Conservation (phyloP, 1,140 invertebrate genomes). For the Lepidurus packardi region DNA sequence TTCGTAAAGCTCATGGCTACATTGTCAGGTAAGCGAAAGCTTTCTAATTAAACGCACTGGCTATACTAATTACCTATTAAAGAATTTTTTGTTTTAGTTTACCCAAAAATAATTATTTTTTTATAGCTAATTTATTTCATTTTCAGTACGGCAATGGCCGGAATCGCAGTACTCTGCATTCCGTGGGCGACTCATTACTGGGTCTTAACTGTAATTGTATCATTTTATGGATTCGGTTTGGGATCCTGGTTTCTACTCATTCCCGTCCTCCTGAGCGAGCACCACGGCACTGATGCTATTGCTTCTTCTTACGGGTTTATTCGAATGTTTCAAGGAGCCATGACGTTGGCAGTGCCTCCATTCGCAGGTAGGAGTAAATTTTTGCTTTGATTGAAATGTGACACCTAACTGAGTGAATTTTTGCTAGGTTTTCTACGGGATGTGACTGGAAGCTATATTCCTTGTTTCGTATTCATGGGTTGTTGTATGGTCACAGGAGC, state of each 20-base stretch:
- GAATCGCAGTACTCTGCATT: slow-evolving; percentile 57
- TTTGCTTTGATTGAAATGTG: not conserved
- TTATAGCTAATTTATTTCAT: slow-evolving; percentile 31
- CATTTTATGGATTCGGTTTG: slow-evolving; percentile 61
- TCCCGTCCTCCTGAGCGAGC: slow-evolving; percentile 62
- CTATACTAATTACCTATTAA: not conserved
- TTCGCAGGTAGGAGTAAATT: slow-evolving; percentile 51
- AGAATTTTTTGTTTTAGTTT: not conserved
- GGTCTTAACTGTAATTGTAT: slow-evolving; percentile 53
- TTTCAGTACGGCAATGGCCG: slow-evolving; percentile 60
- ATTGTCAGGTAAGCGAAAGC: slow-evolving; percentile 54
- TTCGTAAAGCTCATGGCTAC: slow-evolving; percentile 63
- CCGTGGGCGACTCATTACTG: slow-evolving; percentile 59
- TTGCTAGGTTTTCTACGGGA: slow-evolving; percentile 57
- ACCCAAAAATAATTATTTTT: not conserved
- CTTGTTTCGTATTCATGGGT: slow-evolving; percentile 68
- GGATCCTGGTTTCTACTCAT: slow-evolving; percentile 69
- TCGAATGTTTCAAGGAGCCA: slow-evolving; percentile 66
- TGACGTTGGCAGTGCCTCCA: slow-evolving; percentile 63
- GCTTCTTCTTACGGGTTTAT: slow-evolving; percentile 67
- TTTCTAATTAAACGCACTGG: not conserved
- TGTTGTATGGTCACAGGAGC: slow-evolving; percentile 65
- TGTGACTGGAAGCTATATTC: slow-evolving; percentile 60
- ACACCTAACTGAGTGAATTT: slow-evolving; percentile 35
- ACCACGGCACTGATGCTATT: slow-evolving; percentile 64